phyloP scores from a whole-genome alignment of 2,113 vertebrate species.

The Capricornis sumatraensis region DNA sequence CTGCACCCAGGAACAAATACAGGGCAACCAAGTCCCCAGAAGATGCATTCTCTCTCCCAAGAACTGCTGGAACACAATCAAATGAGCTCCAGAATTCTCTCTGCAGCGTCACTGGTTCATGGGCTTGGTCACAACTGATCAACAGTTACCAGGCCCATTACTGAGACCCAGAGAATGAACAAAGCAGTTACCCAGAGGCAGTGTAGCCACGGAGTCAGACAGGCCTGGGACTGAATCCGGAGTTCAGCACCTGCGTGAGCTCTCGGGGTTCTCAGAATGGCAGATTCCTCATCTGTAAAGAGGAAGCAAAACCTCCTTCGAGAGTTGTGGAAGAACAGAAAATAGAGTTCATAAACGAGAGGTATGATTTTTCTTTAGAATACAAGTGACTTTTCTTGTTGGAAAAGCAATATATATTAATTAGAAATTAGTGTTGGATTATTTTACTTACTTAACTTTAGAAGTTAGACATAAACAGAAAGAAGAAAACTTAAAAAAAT shows the following conservation, averaged over 20 bases:
- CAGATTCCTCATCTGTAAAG: background rate
- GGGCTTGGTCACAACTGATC: background rate
- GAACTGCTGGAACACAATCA: background rate
- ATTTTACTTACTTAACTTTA: background rate
- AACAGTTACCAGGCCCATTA: background rate
- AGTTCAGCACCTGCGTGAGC: background rate
- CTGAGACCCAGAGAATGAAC: background rate
- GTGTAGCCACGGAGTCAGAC: no score
- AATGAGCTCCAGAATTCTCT: background rate
- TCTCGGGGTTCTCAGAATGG: background rate
- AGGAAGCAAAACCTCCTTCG: background rate
- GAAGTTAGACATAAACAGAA: slow-evolving; percentile 1
- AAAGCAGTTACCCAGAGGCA: background rate
- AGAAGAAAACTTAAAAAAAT: background rate
- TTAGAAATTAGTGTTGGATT: background rate
- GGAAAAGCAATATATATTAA: background rate
- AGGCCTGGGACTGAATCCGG: background rate
- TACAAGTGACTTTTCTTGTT: background rate
- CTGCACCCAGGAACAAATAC: background rate
- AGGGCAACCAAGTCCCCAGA: background rate
- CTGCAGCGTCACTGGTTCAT: background rate
- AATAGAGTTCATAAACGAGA: background rate
- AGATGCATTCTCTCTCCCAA: background rate
- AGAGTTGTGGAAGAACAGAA: background rate
- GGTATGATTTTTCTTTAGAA: background rate